Evolutionary conservation across 2,888 invertebrate species (phyloP).

Genomic region (Ectemnius cavifrons): DNA sequence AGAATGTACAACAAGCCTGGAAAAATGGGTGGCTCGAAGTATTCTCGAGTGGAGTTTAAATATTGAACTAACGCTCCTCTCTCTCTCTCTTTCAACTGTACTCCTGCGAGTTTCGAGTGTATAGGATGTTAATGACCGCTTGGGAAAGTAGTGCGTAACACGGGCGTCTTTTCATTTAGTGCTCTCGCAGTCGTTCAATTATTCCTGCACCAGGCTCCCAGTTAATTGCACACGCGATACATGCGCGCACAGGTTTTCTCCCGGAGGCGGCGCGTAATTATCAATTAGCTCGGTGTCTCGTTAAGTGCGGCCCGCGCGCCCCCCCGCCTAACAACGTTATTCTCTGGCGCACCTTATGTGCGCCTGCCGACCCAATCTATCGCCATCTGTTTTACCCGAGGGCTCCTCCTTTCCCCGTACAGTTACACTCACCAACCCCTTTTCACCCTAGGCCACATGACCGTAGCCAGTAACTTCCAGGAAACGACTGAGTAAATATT

Average conservation of each 20-base stretch:
- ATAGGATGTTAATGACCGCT: neutral
- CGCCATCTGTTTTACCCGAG: constrained; percentile 12
- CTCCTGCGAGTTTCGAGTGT: neutral
- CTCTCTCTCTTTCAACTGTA: neutral
- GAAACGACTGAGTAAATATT: no score
- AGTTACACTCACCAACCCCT: neutral
- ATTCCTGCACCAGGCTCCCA: constrained; percentile 6
- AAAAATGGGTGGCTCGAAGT: no score
- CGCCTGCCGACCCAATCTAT: neutral
- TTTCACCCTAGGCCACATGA: no score
- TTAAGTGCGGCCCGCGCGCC: constrained; percentile 31
- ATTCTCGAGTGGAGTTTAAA: no score
- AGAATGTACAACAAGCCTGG: no score
- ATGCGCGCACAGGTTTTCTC: constrained; percentile 35
- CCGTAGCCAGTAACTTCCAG: neutral
- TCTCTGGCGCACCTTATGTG: constrained; percentile 18
- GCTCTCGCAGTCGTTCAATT: constrained; percentile 37
- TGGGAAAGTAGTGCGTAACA: neutral
- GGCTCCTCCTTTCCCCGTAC: neutral
- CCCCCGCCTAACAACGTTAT: constrained; percentile 42
- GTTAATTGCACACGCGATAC: constrained; percentile 42
- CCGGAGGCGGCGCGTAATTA: constrained; percentile 34
- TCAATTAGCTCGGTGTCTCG: constrained; percentile 47
- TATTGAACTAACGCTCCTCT: neutral
- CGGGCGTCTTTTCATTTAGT: neutral